These are phyloP conservation scores for Cossypha niveicapilla DNA, from an alignment of 2,797 vertebrate species.

Conservation along the genomic window DNA sequence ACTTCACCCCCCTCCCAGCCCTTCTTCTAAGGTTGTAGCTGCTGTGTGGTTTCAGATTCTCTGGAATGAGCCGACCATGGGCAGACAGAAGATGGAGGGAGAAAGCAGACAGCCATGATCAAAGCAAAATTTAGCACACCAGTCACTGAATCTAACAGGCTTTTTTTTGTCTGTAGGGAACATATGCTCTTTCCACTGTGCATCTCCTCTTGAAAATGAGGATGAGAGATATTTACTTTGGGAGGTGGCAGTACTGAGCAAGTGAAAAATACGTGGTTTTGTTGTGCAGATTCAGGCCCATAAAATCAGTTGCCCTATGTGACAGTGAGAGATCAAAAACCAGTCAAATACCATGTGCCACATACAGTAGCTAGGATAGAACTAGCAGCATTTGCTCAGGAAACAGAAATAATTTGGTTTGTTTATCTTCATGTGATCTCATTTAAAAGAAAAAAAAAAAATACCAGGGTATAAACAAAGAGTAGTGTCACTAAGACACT, in stretches of 20 bases:
- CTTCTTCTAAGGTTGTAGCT: background rate
- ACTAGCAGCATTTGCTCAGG: background rate
- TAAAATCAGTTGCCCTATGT: background rate
- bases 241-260: background rate
- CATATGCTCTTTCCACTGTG: background rate
- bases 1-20: background rate
- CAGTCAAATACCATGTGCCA: background rate
- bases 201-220: background rate
- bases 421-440: background rate
- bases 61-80: background rate
- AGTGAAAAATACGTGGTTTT: background rate
- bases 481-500: background rate
- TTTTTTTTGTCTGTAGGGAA: background rate
- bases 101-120: constrained; percentile 4
- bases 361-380: background rate
- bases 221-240: background rate
- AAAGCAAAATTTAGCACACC: constrained; percentile 32
- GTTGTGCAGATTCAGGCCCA: background rate
- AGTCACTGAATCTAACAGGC: background rate
- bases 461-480: background rate
- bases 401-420: background rate
- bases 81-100: background rate
- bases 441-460: background rate
- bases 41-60: background rate
- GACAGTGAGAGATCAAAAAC: background rate